Evolutionary conservation across 2,113 vertebrate genomes (phyloP).

Genomic region (Steatornis caripensis): DNA sequence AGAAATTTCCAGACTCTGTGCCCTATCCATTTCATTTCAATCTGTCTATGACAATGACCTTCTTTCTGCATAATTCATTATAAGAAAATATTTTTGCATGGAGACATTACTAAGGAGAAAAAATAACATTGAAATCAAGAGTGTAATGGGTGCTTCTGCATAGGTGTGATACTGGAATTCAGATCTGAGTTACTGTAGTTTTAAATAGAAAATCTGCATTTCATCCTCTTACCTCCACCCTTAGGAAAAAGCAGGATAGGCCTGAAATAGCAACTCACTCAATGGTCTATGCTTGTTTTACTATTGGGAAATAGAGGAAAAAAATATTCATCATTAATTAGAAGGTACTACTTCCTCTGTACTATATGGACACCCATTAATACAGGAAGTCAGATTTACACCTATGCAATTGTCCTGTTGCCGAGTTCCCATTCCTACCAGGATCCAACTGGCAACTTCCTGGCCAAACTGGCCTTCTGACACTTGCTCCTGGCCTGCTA

Average conservation of each 20-base stretch:
- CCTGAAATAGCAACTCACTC: neutral
- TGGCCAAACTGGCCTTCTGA: neutral
- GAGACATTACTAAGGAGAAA: neutral
- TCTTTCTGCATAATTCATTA: neutral
- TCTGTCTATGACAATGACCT: neutral
- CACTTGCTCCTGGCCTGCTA: neutral
- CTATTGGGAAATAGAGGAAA: neutral
- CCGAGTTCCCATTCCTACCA: neutral
- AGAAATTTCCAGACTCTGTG: slow-evolving; percentile 14
- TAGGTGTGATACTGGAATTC: neutral
- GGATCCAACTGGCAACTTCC: neutral
- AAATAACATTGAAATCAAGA: neutral
- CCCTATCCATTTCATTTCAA: neutral
- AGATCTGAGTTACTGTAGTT: neutral
- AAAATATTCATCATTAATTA: neutral
- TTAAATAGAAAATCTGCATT: neutral
- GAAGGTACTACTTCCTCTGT: neutral
- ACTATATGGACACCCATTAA: neutral
- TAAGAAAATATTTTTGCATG: neutral
- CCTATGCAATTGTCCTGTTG: neutral
- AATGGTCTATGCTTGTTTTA: neutral
- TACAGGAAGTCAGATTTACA: neutral
- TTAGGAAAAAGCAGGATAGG: neutral
- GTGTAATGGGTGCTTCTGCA: neutral
- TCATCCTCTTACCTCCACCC: neutral